phyloP scores from a whole-genome alignment of 2,888 invertebrate genomes.

The Argyresthia goedartella region DNA sequence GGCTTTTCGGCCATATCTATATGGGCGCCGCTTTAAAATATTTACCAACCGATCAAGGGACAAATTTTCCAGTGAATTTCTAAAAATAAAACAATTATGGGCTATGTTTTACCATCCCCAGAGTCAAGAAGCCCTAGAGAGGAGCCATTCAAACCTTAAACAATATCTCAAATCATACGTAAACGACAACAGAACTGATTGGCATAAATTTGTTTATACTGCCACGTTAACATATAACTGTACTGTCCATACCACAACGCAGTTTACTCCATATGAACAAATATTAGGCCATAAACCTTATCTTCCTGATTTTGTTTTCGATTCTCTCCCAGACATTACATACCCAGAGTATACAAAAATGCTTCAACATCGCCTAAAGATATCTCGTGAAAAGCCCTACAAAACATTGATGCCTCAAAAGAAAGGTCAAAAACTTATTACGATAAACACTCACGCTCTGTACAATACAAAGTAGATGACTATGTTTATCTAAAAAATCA shows the following conservation, averaged over 20 bases:
- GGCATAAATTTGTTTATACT: constrained; percentile 17
- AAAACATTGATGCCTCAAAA: constrained; percentile 18
- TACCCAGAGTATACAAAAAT: background rate
- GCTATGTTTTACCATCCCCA: constrained; percentile 12
- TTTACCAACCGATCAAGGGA: constrained; percentile 1
- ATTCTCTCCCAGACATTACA: constrained; percentile 1
- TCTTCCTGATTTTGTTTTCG: constrained; percentile 19
- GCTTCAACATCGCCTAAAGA: constrained; percentile 10
- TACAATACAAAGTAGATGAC: too few species aligned
- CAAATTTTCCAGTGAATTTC: constrained; percentile 22
- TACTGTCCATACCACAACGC: constrained; percentile 14
- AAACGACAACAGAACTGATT: constrained; percentile 17
- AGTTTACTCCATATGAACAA: constrained; percentile 22
- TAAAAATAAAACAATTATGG: constrained; percentile 11
- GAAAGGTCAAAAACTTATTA: background rate
- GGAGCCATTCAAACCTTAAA: constrained; percentile 20
- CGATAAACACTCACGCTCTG: background rate
- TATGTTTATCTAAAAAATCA: too few species aligned
- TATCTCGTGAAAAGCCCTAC: constrained; percentile 16
- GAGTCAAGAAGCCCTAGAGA: constrained; percentile 16
- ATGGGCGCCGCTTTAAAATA: too few species aligned
- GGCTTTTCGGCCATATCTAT: too few species aligned
- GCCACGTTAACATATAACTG: constrained; percentile 18
- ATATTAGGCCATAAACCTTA: constrained; percentile 27
- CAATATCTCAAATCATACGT: constrained; percentile 20